Conservation (phyloP, 2,113 vertebrate genomes). For the Podilymbus podiceps region DNA sequence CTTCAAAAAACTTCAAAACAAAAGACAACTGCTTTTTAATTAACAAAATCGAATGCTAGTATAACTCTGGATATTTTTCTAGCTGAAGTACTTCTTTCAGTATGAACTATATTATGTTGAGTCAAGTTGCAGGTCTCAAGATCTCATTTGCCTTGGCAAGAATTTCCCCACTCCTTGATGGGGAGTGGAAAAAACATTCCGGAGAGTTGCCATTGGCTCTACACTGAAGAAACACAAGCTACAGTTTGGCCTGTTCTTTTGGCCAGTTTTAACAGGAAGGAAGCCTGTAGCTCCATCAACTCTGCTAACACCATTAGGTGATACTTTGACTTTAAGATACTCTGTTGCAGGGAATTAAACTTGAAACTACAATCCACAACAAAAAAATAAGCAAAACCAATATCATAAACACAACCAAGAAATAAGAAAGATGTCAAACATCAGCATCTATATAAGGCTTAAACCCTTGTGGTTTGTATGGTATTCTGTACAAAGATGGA, state of each 20-base stretch:
- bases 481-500: neutral
- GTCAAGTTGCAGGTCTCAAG: slow-evolving; percentile 21
- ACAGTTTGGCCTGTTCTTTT: slow-evolving; percentile 12
- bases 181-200: slow-evolving; percentile 51
- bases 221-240: slow-evolving; percentile 30
- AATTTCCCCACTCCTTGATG: slow-evolving; percentile 41
- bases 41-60: neutral
- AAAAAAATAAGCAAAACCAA: neutral
- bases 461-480: neutral
- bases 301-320: slow-evolving; percentile 51
- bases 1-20: neutral
- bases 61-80: neutral
- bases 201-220: slow-evolving; percentile 2
- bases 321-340: slow-evolving; percentile 21
- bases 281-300: slow-evolving; percentile 38
- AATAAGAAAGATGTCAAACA: neutral
- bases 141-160: slow-evolving; percentile 39
- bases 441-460: neutral
- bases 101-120: neutral
- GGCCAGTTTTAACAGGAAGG: slow-evolving; percentile 37
- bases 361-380: neutral
- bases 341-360: neutral
- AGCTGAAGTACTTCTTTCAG: neutral
- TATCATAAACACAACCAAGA: neutral
- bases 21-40: neutral